Conservation (phyloP, 2,888 invertebrate species). For the Oasisia sp. region DNA sequence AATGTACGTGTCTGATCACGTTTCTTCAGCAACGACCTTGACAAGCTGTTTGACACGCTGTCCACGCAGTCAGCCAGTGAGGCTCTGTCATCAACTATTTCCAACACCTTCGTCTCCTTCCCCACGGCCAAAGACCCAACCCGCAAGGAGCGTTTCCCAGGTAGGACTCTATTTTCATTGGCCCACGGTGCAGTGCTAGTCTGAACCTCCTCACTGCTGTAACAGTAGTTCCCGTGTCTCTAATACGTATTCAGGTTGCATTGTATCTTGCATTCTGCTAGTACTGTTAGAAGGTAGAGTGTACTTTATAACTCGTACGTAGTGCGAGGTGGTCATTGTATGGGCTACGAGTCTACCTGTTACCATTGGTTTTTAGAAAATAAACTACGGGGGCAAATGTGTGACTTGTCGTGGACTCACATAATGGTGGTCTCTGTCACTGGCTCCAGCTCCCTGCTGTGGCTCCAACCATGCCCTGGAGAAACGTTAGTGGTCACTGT, state of each 20-base stretch:
- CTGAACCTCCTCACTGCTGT: background rate
- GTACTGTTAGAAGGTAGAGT: background rate
- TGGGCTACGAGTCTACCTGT: too few species aligned
- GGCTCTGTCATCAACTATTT: conserved; percentile 53
- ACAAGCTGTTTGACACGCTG: conserved; percentile 46
- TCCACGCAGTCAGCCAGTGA: conserved; percentile 50
- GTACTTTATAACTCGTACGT: background rate
- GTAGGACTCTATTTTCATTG: conserved; percentile 41
- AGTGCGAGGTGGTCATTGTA: too few species aligned
- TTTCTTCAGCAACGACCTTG: conserved; percentile 49
- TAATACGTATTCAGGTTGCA: background rate
- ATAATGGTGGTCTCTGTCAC: too few species aligned
- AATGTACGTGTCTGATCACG: background rate
- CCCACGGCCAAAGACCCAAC: conserved; percentile 65
- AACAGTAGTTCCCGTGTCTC: background rate
- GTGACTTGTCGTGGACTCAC: too few species aligned
- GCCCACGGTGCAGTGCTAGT: background rate
- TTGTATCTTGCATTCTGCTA: too few species aligned
- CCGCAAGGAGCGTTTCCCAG: conserved; percentile 58
- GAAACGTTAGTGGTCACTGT: too few species aligned
- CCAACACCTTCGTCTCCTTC: conserved; percentile 63
- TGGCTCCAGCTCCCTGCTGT: too few species aligned
- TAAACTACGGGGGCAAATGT: too few species aligned
- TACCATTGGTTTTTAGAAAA: too few species aligned
- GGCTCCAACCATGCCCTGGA: too few species aligned